Percentiles rank a stretch among this genome's conserved stretches.
phyloP scores from a whole-genome alignment of 2,797 vertebrate species.

The Thaleichthys pacificus region DNA sequence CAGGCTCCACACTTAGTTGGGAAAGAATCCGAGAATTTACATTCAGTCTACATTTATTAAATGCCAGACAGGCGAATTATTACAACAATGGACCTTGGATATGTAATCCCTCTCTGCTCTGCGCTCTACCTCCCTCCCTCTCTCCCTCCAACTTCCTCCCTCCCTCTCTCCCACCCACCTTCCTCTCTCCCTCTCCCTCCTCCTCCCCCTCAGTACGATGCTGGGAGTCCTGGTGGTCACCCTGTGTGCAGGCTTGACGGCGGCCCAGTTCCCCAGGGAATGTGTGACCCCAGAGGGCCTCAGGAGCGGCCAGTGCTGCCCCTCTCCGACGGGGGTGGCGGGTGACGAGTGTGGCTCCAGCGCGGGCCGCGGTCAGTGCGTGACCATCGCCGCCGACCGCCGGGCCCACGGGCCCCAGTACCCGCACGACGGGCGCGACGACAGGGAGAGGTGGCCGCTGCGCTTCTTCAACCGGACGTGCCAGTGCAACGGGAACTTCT shows the following conservation, averaged over 20 bases:
- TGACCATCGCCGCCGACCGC: slow-evolving; percentile 73
- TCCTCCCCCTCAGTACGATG: background rate
- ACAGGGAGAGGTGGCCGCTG: slow-evolving; percentile 90
- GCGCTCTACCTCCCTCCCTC: background rate
- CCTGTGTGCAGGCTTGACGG: slow-evolving; percentile 45
- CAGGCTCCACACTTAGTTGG: too few relatives aligned
- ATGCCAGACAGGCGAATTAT: too few relatives aligned
- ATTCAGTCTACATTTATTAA: too few relatives aligned
- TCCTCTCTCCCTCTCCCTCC: background rate
- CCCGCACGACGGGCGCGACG: slow-evolving; percentile 87
- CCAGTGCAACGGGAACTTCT: slow-evolving; percentile 85
- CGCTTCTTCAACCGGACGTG: slow-evolving; percentile 92
- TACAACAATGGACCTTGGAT: slow-evolving; percentile 23
- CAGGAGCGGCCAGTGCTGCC: slow-evolving; percentile 85
- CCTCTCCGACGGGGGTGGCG: slow-evolving; percentile 74
- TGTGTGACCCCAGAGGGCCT: slow-evolving; percentile 79
- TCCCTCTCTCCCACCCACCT: background rate
- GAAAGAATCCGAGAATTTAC: too few relatives aligned
- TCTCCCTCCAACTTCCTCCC: background rate
- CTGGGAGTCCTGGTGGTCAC: slow-evolving; percentile 53
- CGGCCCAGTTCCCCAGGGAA: slow-evolving; percentile 87
- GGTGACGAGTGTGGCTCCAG: slow-evolving; percentile 84
- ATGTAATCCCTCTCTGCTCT: slow-evolving; percentile 4
- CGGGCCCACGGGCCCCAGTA: slow-evolving; percentile 88
- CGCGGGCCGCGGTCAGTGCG: slow-evolving; percentile 83